These are phyloP conservation scores for Auanema sp. DNA, from an alignment of 2,888 invertebrate species.

Conservation along the genomic window DNA sequence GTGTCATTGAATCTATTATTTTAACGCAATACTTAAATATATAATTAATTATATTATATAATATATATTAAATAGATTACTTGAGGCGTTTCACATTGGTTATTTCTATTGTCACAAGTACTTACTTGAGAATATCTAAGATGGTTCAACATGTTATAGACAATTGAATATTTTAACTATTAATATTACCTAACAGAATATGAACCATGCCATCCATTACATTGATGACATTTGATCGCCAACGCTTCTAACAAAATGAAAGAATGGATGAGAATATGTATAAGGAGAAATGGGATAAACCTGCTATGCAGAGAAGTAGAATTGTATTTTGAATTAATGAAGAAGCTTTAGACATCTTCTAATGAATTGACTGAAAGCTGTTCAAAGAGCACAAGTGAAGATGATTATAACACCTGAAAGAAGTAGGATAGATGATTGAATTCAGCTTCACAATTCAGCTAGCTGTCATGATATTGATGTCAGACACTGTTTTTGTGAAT, in stretches of 20 bases:
- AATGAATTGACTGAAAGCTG: neutral
- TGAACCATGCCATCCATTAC: conserved; percentile 47
- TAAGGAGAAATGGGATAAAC: neutral
- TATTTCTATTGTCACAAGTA: conserved; percentile 45
- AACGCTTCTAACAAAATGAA: conserved; percentile 15
- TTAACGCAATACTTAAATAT: conserved; percentile 44
- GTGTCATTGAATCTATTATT: conserved; percentile 44
- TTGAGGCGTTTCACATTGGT: conserved; percentile 43
- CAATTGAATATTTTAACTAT: neutral
- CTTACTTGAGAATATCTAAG: conserved; percentile 28
- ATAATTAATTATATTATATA: neutral
- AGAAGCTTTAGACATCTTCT: too few relatives aligned
- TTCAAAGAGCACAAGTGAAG: too few relatives aligned
- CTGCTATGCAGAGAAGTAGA: neutral
- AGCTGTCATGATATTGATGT: too few relatives aligned
- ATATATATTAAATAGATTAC: conserved; percentile 13
- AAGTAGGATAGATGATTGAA: too few relatives aligned
- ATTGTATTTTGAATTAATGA: neutral
- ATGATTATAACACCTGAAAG: too few relatives aligned
- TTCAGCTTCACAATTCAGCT: too few relatives aligned
- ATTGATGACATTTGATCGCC: conserved; percentile 39
- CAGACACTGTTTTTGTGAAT: too few relatives aligned
- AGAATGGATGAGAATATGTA: neutral
- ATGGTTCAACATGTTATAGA: neutral
- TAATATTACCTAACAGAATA: conserved; percentile 25